Percentiles rank a stretch among this genome's conserved stretches.
These are phyloP conservation scores for Taenioides sp. DNA, from an alignment of 2,797 vertebrate species.

Conservation along the genomic window DNA sequence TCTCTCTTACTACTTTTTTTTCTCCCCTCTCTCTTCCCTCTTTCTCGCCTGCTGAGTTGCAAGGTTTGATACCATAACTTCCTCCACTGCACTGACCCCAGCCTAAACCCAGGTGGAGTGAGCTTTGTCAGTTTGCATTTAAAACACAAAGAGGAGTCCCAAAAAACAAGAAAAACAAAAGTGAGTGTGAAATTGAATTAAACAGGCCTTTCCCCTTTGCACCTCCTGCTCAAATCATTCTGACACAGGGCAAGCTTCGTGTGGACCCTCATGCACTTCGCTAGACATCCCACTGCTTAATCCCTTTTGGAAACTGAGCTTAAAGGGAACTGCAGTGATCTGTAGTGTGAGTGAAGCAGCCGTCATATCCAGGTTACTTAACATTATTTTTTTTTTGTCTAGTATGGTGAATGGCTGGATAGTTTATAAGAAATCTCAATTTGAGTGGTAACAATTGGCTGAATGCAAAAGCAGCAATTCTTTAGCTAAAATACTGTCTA, in stretches of 20 bases:
- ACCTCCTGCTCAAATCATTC: conserved; percentile 47
- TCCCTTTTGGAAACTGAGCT: conserved; percentile 33
- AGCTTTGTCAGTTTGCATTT: conserved; percentile 57
- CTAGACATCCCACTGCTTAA: conserved; percentile 40
- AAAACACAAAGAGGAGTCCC: conserved; percentile 56
- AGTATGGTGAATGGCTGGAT: background rate
- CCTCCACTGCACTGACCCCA: conserved; percentile 20
- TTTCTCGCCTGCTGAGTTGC: conserved; percentile 40
- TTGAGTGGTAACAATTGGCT: background rate
- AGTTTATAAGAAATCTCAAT: background rate
- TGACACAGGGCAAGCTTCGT: conserved; percentile 55
- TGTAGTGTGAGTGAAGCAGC: background rate
- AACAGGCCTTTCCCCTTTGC: conserved; percentile 34
- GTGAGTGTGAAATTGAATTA: conserved; percentile 64
- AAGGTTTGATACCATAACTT: conserved; percentile 23
- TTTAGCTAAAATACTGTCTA: too few relatives aligned
- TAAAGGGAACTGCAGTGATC: background rate
- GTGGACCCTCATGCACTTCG: conserved; percentile 31
- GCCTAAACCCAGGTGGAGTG: conserved; percentile 38
- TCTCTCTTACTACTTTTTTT: conserved; percentile 6
- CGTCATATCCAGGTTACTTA: background rate
- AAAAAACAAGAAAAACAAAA: conserved; percentile 44
- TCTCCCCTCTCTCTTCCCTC: conserved; percentile 15
- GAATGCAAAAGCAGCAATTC: too few relatives aligned
- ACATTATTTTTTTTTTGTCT: background rate